Percentiles rank a stretch among this genome's conserved stretches.
Conservation (phyloP, 2,888 invertebrate species). For the Acrobasis suavella region DNA sequence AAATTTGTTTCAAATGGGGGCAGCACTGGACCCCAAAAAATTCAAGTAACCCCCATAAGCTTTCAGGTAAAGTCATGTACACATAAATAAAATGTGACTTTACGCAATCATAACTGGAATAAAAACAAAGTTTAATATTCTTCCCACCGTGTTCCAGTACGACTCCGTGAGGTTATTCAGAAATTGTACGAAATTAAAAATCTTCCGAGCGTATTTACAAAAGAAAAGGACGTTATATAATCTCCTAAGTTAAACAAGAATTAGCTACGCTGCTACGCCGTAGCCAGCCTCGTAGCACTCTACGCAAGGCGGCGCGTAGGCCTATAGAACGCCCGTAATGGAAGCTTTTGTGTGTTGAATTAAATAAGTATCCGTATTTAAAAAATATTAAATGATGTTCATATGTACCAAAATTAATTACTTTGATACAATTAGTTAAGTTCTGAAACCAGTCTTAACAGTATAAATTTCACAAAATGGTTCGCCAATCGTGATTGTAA, state of each 20-base stretch:
- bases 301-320: constrained; percentile 31
- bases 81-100: not conserved
- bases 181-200: constrained; percentile 25
- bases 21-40: too few relatives aligned
- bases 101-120: not conserved
- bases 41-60: too few relatives aligned
- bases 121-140: constrained; percentile 1
- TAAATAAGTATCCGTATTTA: too few relatives aligned
- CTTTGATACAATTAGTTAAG: too few relatives aligned
- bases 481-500: not conserved
- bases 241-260: constrained; percentile 33
- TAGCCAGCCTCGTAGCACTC: constrained; percentile 27
- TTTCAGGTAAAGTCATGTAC: not conserved
- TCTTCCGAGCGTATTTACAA: constrained; percentile 29
- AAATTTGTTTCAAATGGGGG: too few relatives aligned
- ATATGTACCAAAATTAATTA: too few relatives aligned
- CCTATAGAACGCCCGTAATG: not conserved
- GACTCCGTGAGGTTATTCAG: not conserved
- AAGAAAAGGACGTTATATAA: constrained; percentile 38
- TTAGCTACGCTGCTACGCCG: constrained; percentile 31
- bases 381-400: too few relatives aligned
- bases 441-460: too few relatives aligned
- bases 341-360: not conserved
- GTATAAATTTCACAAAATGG: too few relatives aligned
- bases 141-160: not conserved